These are phyloP conservation scores for Drosophila tristis DNA, from an alignment of 1,140 invertebrate genomes.

Conservation along the genomic window DNA sequence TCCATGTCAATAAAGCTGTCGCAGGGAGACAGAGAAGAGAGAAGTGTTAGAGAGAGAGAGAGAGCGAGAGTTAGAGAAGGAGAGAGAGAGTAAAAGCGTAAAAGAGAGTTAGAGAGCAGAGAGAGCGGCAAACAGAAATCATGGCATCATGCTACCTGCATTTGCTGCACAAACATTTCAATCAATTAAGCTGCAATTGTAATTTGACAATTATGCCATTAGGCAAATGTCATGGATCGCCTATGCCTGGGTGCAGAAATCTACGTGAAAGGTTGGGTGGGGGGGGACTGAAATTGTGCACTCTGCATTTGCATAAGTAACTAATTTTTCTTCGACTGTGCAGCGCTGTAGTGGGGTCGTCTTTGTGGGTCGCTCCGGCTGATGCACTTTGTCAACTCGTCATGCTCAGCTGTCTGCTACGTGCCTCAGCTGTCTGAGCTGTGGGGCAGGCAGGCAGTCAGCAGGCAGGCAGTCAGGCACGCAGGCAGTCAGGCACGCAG, in stretches of 20 bases:
- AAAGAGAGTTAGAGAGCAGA: not conserved
- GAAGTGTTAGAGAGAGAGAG: too few relatives aligned
- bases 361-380: not conserved
- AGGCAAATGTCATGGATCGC: not conserved
- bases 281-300: too few relatives aligned
- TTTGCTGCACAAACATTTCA: conserved; percentile 5
- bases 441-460: conserved; percentile 12
- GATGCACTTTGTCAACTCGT: conserved; percentile 80
- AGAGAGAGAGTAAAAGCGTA: too few relatives aligned
- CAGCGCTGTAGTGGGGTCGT: too few relatives aligned
- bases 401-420: conserved; percentile 71
- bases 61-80: too few relatives aligned
- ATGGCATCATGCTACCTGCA: conserved; percentile 4
- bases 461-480: not conserved
- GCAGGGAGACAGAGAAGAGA: too few relatives aligned
- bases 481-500: too few relatives aligned
- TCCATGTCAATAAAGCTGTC: too few relatives aligned
- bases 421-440: conserved; percentile 63
- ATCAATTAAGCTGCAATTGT: conserved; percentile 26
- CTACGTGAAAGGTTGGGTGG: too few relatives aligned
- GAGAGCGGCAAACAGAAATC: conserved; percentile 19
- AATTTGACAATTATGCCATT: conserved; percentile 13
- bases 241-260: not conserved
- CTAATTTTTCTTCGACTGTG: too few relatives aligned
- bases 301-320: too few relatives aligned